Conservation (phyloP, 1,140 invertebrate genomes). For the Heliconius nattereri region DNA sequence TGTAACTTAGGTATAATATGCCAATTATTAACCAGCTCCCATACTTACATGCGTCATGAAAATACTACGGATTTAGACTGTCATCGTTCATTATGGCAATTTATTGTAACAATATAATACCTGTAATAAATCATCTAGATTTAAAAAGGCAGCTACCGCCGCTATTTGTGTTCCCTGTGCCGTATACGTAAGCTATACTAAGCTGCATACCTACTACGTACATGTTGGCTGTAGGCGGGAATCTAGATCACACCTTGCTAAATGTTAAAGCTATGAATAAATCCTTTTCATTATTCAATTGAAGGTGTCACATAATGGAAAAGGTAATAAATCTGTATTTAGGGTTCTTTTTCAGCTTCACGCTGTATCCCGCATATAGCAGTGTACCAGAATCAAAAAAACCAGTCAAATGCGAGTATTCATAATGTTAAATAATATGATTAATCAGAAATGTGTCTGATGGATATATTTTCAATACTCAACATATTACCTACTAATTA, state of each 20-base stretch:
- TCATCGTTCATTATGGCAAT: slow-evolving; percentile 16
- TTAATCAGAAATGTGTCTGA: not conserved
- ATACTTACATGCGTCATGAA: not conserved
- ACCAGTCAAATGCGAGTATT: too few species aligned
- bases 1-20: not conserved
- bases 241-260: too few species aligned
- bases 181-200: not conserved
- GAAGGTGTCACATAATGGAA: too few species aligned
- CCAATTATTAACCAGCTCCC: not conserved
- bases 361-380: too few species aligned
- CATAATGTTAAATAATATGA: not conserved
- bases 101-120: slow-evolving; percentile 14
- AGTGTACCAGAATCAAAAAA: too few species aligned
- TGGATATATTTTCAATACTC: not conserved
- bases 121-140: slow-evolving; percentile 21
- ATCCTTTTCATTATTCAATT: too few species aligned
- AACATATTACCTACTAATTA: too few species aligned
- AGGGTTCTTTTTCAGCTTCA: too few species aligned
- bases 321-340: too few species aligned
- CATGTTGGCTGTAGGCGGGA: too few species aligned
- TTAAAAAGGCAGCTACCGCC: slow-evolving; percentile 12
- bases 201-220: too few species aligned
- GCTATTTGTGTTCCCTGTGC: slow-evolving; percentile 8
- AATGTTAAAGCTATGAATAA: too few species aligned
- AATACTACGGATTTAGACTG: not conserved